A percentile compares a stretch with the other conserved stretches of the same genome.
Conservation (phyloP, 2,797 vertebrate species). For the Acipenser transmontanus region DNA sequence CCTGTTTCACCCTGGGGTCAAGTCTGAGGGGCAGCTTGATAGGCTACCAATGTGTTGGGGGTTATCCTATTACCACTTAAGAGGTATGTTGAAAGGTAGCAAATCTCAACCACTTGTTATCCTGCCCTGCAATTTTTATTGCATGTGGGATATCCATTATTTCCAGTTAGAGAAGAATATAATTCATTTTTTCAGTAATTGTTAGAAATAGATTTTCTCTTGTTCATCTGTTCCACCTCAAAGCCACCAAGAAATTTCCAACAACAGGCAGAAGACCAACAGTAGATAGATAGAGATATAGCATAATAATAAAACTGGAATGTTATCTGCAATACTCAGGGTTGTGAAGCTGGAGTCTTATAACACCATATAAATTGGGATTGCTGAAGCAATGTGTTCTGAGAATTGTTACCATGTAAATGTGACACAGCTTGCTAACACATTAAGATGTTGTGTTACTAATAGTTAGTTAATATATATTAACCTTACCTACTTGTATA, state of each 20-base stretch:
- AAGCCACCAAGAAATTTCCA: background rate
- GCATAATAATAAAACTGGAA: too few species aligned
- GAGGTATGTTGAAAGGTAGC: constrained; percentile 96
- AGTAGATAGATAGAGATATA: too few species aligned
- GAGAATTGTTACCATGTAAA: too few species aligned
- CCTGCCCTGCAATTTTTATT: constrained; percentile 69
- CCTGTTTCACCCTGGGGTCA: constrained; percentile 94
- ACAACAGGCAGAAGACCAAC: too few species aligned
- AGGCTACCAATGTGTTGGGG: constrained; percentile 91
- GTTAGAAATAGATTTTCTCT: constrained; percentile 57
- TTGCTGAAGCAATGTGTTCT: too few species aligned
- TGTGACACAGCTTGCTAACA: too few species aligned
- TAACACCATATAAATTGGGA: too few species aligned
- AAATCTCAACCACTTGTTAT: constrained; percentile 87
- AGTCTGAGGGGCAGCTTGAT: constrained; percentile 97
- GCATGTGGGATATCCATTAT: constrained; percentile 77
- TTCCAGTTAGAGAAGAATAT: constrained; percentile 75
- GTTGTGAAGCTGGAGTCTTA: too few species aligned
- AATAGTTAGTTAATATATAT: too few species aligned
- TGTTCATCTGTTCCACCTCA: constrained; percentile 56
- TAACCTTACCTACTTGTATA: too few species aligned
- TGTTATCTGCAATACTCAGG: too few species aligned
- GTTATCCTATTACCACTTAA: constrained; percentile 99
- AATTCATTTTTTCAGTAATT: constrained; percentile 77
- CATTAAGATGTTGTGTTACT: too few species aligned